Base-by-base conservation (phyloP, 1,140 invertebrate genomes). In the Sarcophaga peregrina region DNA sequence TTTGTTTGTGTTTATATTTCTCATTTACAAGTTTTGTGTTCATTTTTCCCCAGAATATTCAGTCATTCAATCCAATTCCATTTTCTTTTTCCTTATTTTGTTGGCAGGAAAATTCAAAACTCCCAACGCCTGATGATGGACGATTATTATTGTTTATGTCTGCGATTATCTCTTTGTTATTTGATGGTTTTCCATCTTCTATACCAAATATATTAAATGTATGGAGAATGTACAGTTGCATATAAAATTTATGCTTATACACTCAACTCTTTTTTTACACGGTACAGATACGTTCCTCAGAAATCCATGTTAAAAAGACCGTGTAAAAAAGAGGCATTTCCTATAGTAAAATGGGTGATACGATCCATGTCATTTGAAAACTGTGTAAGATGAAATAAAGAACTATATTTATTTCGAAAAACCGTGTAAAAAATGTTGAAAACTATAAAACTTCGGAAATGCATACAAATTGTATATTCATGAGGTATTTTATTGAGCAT, bases 121-220 rank as follows among this genome's bases (percentile, higher is more conserved):
- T 68, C 58, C 58, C 17, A 20, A 5, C 8, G 58, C 58, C 17
- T 68, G 58, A 68, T 68, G 58, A 68, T 68, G 58, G 58, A 68
- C 58, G 58, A 68, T 68, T 68, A 68, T 68, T 68, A 20, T 68
- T 68, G 58, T 68, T 68, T 68, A 68, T 68, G 58, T 68, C 58
- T 68, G 58, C 58, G 58, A 68, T 68, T 68, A 68, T 68, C 58
- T 68, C 58, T 68, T 20, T 15, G 52, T 58, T 13, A 13, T 58
- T 58, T 58, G 52, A 58, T 58, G 52, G 52, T 58, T 9, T 58
- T 58, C n/a, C 52, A 58, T 58, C 52, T 58, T 15, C n/a, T 58
- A 58, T 15, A 37, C 25, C 25, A 1, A 37, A 37, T 37, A 37
- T 37, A 37, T 37, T 37, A 37, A 37, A 58, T 58, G 11, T 58